Percentiles rank a stretch among this genome's conserved stretches.
Evolutionary conservation across 2,113 vertebrate species (phyloP).

Genomic region (Theristicus caerulescens): DNA sequence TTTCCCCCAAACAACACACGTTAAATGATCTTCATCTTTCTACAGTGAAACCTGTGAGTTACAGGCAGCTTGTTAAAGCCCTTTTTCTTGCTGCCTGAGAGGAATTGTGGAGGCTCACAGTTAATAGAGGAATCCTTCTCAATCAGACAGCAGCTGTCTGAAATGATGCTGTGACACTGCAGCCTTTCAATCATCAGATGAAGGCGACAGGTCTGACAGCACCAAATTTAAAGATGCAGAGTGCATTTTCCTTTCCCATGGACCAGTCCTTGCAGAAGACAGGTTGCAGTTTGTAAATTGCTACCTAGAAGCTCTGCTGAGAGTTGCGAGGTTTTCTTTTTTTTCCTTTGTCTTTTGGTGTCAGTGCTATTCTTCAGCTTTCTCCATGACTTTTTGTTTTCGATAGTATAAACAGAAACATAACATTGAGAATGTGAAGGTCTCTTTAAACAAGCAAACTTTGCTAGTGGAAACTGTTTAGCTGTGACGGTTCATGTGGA

Average conservation of each 20-base stretch:
- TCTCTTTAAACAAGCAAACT: neutral
- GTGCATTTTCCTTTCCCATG: neutral
- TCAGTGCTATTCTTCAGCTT: neutral
- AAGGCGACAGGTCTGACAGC: slow-evolving; percentile 19
- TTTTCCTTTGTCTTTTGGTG: neutral
- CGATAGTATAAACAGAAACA: neutral
- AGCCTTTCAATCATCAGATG: neutral
- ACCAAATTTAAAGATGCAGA: neutral
- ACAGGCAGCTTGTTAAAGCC: slow-evolving; percentile 4
- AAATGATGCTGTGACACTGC: neutral
- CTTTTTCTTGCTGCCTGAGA: neutral
- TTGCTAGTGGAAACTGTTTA: neutral
- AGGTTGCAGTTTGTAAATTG: neutral
- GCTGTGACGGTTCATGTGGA: neutral
- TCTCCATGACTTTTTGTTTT: neutral
- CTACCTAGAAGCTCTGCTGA: neutral
- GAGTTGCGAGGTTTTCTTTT: neutral
- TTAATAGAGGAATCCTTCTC: slow-evolving; percentile 20
- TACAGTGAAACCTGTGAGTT: neutral
- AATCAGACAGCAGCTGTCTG: slow-evolving; percentile 10
- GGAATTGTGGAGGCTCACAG: neutral
- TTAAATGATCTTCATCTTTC: neutral
- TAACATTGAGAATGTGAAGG: neutral
- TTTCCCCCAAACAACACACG: neutral
- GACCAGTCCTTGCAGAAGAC: neutral